Base-by-base conservation (phyloP, 2,888 invertebrate species). In the Erebia epiphron region DNA sequence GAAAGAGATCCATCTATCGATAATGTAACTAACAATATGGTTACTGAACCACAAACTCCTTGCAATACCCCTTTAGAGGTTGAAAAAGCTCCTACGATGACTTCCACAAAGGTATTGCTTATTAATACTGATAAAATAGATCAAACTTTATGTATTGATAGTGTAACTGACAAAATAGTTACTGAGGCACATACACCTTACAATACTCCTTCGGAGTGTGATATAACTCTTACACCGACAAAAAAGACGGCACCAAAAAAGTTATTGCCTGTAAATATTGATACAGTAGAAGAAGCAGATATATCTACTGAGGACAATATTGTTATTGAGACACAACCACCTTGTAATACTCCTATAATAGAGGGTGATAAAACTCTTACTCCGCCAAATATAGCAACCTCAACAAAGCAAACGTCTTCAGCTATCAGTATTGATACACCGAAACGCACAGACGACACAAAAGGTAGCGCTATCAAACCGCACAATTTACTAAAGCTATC, bases 401-500 rank as follows among this genome's bases (percentile, higher is more conserved):
- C 58, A 18, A 67, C 50, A 50, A 67, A 52, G 1, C 7, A 13
- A 5, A 58, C 11, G 41, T 67, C 60, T 1, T 84, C 84, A 8
- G 82, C 82, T 2, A 83, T 87, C 72, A 71, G 1, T 21, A 18
- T 76, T 52, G 85, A 86, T 64, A 90, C 87, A 35, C 86, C 88
- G 3, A 86, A 86, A 79, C 21, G 62, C 46, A 67, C 70, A 3
- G 74, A 64, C 7, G 69, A 75, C 21, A 57, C 71, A 35, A 62
- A 67, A 49, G 54, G 58, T 58, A 79, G 79, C 9, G 68, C 66
- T 52, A 14, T 68, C 8, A 83, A 80, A 69, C 80, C 79, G 50
- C 84, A 80, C 43, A 83, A 81, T 72, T 77, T 87, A 67, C 76
- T 91, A 26, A 87, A 90, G 80, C 75, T 91, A 68, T 85, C 90